Conservation (phyloP, 2,888 invertebrate species). For the Nymphalis polychloros region DNA sequence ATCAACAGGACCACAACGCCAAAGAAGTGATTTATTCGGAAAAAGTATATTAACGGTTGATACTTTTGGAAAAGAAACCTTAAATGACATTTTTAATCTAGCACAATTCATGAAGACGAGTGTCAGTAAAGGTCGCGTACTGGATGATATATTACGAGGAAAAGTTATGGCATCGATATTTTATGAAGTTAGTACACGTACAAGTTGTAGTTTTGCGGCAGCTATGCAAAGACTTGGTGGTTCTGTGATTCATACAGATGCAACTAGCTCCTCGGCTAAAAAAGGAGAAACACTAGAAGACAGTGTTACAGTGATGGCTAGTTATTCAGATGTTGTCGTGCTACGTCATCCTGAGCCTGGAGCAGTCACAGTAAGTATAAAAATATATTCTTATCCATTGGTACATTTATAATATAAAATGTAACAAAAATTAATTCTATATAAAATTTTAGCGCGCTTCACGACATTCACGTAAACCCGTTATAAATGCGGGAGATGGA, state of each 20-base stretch:
- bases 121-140: conserved; percentile 90
- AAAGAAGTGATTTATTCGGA: conserved; percentile 80
- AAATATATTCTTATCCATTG: not conserved
- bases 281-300: conserved; percentile 98
- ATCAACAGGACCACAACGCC: conserved; percentile 67
- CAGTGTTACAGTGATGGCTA: conserved; percentile 92
- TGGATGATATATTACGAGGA: conserved; percentile 93
- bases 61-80: conserved; percentile 92
- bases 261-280: conserved; percentile 94
- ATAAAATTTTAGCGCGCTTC: conserved; percentile 86
- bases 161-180: conserved; percentile 98
- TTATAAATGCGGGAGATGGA: conserved; percentile 99
- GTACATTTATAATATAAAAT: not conserved
- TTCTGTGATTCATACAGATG: conserved; percentile 93
- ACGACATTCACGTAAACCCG: conserved; percentile 90
- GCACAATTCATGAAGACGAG: conserved; percentile 93
- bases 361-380: conserved; percentile 88
- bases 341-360: conserved; percentile 96
- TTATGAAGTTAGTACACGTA: conserved; percentile 98
- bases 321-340: conserved; percentile 96
- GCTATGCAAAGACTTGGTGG: conserved; percentile 99
- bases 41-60: conserved; percentile 93
- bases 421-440: conserved; percentile 1
- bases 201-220: conserved; percentile 96
- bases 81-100: conserved; percentile 96